phyloP scores from a whole-genome alignment of 2,888 invertebrate species.

The Dolichomitus sp. region DNA sequence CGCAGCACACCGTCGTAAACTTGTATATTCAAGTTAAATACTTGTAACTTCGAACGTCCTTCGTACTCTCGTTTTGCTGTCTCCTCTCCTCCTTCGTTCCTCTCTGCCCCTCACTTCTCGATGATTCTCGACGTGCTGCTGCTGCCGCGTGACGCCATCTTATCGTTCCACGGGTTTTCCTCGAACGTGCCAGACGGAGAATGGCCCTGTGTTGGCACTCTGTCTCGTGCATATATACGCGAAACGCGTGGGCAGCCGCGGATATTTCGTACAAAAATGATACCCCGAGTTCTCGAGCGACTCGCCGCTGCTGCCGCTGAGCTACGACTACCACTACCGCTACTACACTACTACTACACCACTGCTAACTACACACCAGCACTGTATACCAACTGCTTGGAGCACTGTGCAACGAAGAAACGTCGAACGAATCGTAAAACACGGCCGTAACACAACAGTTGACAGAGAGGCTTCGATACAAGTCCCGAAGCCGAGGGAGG shows the following conservation, averaged over 20 bases:
- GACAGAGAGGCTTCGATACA: neutral
- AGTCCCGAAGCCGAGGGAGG: constrained; percentile 21
- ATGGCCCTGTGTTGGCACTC: constrained; percentile 24
- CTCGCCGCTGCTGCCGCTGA: neutral
- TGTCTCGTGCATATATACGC: constrained; percentile 25
- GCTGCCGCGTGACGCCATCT: constrained; percentile 77
- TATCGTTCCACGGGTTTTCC: constrained; percentile 72
- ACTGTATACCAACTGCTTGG: too few species aligned
- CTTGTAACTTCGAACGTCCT: constrained; percentile 19
- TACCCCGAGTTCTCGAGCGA: neutral
- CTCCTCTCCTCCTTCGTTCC: neutral
- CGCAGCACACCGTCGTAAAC: neutral
- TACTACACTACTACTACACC: too few species aligned
- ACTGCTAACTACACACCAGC: neutral
- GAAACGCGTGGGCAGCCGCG: constrained; percentile 23
- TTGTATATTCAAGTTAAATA: neutral
- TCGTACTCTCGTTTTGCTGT: constrained; percentile 39
- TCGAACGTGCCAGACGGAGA: constrained; percentile 60
- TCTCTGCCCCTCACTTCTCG: constrained; percentile 70
- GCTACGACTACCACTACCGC: too few species aligned
- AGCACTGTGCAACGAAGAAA: neutral
- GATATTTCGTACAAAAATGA: neutral
- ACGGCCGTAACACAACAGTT: neutral
- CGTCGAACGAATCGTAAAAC: neutral
- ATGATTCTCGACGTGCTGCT: constrained; percentile 74